Evolutionary conservation across 2,888 invertebrate species (phyloP).

Genomic region (Xestia xanthographa): DNA sequence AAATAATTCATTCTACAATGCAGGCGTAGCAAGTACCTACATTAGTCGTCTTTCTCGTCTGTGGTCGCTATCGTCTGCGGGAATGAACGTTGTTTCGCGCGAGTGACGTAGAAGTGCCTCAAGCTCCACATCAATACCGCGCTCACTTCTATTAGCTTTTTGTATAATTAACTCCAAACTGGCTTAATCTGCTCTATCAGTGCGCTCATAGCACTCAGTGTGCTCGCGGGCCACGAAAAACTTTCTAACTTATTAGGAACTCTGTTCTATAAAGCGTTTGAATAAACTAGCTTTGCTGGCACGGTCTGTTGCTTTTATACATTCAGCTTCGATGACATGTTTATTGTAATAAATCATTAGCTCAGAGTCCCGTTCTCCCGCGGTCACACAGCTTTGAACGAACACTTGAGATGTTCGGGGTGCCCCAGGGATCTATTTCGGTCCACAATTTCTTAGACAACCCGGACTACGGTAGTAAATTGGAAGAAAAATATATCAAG

Average conservation of each 20-base stretch:
- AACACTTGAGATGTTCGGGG: background rate
- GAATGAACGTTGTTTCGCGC: background rate
- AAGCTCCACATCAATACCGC: constrained; percentile 1
- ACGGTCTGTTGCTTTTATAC: background rate
- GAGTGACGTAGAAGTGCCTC: background rate
- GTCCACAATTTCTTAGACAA: constrained; percentile 7
- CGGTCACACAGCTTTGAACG: constrained; percentile 1
- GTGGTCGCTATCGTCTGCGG: background rate
- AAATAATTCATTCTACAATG: too few relatives aligned
- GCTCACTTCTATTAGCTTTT: constrained; percentile 38
- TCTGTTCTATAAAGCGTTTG: constrained; percentile 10
- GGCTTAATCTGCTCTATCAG: background rate
- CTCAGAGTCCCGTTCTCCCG: background rate
- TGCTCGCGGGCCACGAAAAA: constrained; percentile 7
- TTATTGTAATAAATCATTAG: background rate
- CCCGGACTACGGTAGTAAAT: constrained; percentile 23
- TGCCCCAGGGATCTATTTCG: constrained; percentile 27
- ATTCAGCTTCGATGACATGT: background rate
- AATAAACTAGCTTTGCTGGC: background rate
- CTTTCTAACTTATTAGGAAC: background rate
- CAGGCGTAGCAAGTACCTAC: too few relatives aligned
- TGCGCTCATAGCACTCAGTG: background rate
- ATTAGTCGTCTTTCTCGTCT: background rate
- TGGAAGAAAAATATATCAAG: constrained; percentile 42
- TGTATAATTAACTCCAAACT: constrained; percentile 38